Evolutionary conservation across 2,888 invertebrate genomes (phyloP), one percentile per base, ranked within the genome.

Genomic region (Oligia latruncula): DNA sequence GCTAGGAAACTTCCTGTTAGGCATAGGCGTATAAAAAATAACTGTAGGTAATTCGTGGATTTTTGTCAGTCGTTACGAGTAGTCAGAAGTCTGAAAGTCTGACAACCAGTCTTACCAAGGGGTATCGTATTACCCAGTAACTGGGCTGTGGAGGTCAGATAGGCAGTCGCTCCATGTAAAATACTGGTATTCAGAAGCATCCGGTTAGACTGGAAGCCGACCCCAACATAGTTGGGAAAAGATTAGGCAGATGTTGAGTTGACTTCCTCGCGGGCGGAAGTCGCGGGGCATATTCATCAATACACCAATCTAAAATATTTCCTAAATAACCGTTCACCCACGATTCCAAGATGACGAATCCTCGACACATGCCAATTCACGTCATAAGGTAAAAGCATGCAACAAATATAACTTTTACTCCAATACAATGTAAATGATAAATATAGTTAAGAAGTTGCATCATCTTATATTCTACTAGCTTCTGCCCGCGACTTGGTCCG

Each of bases 351-450:
- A 72, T 86, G 87, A 78, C 72, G 71, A 40, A 62, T 46, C 3
- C n/a, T 29, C 66, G 20, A 62, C 75, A 55, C 64, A 52, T 73
- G 74, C 67, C 71, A 73, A 73, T 17, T 29, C 17, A 79, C 84
- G 84, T 84, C 71, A 84, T 73, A 23, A 46, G 15, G 67, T 65
- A 78, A 60, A 84, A 79, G 35, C 17, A 49, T 46, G 43, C 1
- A 55, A 83, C 64, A 71, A 74, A 77, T 77, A 73, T 66, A 70
- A 83, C 74, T 70, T 76, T 78, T 77, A 86, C 72, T 71, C 6
- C 2, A 60, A 23, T 76, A 87, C 74, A 87, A 60, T 74, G 75
- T 84, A 67, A 73, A 71, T 72, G 52, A 73, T 66, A 23, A 71
- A 83, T 72, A 78, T 78, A 71, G 72, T 58, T 64, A 43, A 43